These are phyloP conservation scores for Erythrocercus mccallii DNA, from an alignment of 2,113 vertebrate genomes.

Conservation along the genomic window DNA sequence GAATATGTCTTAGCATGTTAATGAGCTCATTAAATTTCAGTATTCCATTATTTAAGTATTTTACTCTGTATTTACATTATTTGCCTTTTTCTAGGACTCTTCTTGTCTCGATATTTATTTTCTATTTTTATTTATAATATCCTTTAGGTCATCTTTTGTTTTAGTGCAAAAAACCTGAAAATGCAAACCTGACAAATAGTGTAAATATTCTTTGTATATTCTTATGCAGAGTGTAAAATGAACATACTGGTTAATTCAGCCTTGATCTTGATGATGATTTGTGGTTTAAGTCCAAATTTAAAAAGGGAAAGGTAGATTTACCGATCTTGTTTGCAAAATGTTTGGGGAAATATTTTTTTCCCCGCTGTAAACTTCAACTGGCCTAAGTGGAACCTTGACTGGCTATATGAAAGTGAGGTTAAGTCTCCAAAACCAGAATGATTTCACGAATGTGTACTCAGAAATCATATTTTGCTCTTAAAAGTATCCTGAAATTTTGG, in stretches of 20 bases:
- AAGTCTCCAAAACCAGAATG: not conserved
- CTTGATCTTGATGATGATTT: not conserved
- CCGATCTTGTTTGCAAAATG: not conserved
- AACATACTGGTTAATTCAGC: not conserved
- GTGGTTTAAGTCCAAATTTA: not conserved
- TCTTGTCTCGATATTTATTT: not conserved
- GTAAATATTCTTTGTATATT: not conserved
- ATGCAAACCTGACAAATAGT: not conserved
- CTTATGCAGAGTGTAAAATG: not conserved
- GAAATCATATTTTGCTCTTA: not conserved
- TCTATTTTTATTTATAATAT: not conserved
- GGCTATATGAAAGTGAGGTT: not conserved
- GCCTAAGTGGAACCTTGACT: not conserved
- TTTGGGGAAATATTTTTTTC: not conserved
- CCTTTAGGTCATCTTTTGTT: not conserved
- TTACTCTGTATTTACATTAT: not conserved
- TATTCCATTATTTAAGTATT: not conserved
- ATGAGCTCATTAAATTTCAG: not conserved
- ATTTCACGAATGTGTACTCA: not conserved
- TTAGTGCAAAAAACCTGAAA: not conserved
- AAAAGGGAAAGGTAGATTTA: not conserved
- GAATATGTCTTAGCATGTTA: not conserved
- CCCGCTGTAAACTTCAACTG: not conserved
- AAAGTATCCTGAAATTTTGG: not conserved
- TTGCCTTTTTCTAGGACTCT: not conserved